Evolutionary conservation across 2,888 invertebrate species (phyloP).

Genomic region (Callimorpha dominula): DNA sequence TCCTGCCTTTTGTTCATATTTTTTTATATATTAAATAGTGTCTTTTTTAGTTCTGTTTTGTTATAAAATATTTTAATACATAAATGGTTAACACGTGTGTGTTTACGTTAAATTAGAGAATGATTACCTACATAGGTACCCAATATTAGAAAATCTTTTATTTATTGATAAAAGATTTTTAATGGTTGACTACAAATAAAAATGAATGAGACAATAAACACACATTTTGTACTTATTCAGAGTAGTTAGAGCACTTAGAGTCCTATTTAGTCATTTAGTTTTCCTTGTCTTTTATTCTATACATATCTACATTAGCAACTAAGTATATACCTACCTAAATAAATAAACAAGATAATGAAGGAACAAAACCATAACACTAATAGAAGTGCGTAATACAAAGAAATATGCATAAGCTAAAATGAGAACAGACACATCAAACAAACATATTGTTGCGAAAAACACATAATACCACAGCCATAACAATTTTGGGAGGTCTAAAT

Average conservation of each 20-base stretch:
- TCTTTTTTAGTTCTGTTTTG: too few species aligned
- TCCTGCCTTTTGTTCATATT: background rate
- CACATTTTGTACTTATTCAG: background rate
- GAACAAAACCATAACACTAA: constrained; percentile 32
- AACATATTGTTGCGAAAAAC: constrained; percentile 57
- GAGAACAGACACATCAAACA: constrained; percentile 37
- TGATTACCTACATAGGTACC: too few species aligned
- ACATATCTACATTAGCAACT: background rate
- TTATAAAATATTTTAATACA: too few species aligned
- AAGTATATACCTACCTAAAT: background rate
- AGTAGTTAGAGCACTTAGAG: background rate
- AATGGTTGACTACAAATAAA: background rate
- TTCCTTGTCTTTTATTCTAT: background rate
- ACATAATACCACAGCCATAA: constrained; percentile 59
- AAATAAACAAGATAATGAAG: constrained; percentile 30
- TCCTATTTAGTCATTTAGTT: background rate
- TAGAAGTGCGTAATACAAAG: constrained; percentile 35
- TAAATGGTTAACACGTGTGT: too few species aligned
- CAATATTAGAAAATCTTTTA: too few species aligned
- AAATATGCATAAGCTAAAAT: constrained; percentile 44
- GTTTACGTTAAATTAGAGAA: too few species aligned
- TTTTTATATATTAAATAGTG: too few species aligned
- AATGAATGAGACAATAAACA: background rate
- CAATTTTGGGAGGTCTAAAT: constrained; percentile 69
- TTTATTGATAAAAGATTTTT: too few species aligned